phyloP scores from a whole-genome alignment of 2,888 invertebrate species.

The Stenoptilia bipunctidactyla region DNA sequence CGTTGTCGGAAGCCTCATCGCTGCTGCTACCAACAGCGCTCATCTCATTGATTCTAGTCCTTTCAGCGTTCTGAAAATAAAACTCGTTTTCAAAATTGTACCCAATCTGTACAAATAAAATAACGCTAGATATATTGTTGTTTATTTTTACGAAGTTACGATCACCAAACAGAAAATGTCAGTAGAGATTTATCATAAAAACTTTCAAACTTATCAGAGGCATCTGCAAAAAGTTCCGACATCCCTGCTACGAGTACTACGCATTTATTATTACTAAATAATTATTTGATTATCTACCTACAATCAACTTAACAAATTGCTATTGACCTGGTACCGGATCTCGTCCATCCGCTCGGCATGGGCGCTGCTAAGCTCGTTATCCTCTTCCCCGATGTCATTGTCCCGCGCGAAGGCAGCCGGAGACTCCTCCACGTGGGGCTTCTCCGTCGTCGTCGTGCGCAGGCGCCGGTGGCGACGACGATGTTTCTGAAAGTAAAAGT shows the following conservation, averaged over 20 bases:
- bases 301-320: neutral
- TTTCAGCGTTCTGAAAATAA: slow-evolving; percentile 39
- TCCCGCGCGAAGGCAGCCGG: slow-evolving; percentile 18
- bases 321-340: slow-evolving; percentile 41
- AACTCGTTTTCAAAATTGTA: too few relatives aligned
- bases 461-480: slow-evolving; percentile 44
- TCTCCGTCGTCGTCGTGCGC: slow-evolving; percentile 39
- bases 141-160: too few relatives aligned
- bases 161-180: too few relatives aligned
- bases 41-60: slow-evolving; percentile 42
- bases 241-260: too few relatives aligned
- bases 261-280: too few relatives aligned
- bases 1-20: slow-evolving; percentile 27
- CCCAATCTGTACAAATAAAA: too few relatives aligned
- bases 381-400: slow-evolving; percentile 20
- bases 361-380: slow-evolving; percentile 44
- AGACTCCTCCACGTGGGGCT: slow-evolving; percentile 23
- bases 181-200: too few relatives aligned
- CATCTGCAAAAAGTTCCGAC: too few relatives aligned
- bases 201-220: too few relatives aligned
- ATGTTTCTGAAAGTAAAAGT: slow-evolving; percentile 32
- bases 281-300: too few relatives aligned
- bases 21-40: slow-evolving; percentile 10
- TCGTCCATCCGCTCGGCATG: slow-evolving; percentile 53
- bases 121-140: too few relatives aligned